Conservation (phyloP, 2,888 invertebrate species). For the Cabera pusaria region DNA sequence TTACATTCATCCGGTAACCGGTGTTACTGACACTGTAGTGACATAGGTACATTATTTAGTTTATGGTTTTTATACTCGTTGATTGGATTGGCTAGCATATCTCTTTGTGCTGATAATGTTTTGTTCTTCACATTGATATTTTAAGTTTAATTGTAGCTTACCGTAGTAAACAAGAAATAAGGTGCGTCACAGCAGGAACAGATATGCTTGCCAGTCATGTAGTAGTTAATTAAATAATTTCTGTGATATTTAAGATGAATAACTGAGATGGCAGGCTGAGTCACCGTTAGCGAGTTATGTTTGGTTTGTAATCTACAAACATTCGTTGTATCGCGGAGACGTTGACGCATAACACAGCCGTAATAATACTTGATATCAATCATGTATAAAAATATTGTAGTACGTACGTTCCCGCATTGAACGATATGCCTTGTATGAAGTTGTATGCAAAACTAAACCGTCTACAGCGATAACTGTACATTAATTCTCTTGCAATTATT, state of each 20-base stretch:
- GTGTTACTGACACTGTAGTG: conserved; percentile 66
- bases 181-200: conserved; percentile 18
- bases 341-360: conserved; percentile 45
- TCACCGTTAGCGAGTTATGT: conserved; percentile 51
- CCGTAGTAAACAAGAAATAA: no score
- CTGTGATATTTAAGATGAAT: conserved; percentile 76
- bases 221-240: conserved; percentile 51
- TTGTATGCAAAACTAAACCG: conserved; percentile 1
- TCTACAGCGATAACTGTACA: not conserved
- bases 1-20: conserved; percentile 76
- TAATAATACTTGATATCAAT: conserved; percentile 18
- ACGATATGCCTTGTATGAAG: conserved; percentile 10
- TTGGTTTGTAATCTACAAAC: conserved; percentile 58
- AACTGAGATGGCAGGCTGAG: conserved; percentile 57
- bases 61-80: conserved; percentile 9
- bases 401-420: not conserved
- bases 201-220: conserved; percentile 21
- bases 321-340: conserved; percentile 25
- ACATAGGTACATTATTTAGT: conserved; percentile 47
- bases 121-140: no score
- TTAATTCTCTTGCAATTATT: no score
- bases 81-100: conserved; percentile 21
- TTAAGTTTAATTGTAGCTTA: no score
- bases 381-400: conserved; percentile 9
- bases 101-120: not conserved